A percentile compares a stretch with the other conserved stretches of the same genome.
Evolutionary conservation across 2,113 vertebrate genomes (phyloP).

Genomic region (Phylloscopus whistleri): DNA sequence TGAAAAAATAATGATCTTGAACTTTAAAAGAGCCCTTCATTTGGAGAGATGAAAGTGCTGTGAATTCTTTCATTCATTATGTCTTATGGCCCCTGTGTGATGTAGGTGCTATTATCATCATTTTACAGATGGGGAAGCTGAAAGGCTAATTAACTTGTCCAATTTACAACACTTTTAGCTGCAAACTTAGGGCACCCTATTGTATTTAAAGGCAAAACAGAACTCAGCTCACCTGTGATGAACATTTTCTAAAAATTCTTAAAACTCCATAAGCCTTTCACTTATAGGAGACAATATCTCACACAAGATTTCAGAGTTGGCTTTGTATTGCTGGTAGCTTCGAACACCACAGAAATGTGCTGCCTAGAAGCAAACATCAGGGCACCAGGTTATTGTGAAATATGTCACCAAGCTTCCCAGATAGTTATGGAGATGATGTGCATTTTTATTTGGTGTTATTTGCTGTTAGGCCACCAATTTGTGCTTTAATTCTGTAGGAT

Average conservation of each 20-base stretch:
- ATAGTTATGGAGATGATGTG: neutral
- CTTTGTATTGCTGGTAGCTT: neutral
- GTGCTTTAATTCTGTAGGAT: neutral
- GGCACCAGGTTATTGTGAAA: neutral
- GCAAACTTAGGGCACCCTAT: slow-evolving; percentile 10
- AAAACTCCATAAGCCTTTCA: neutral
- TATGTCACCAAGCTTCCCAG: neutral
- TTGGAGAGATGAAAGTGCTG: slow-evolving; percentile 26
- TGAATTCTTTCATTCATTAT: slow-evolving; percentile 35
- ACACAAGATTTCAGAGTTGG: neutral
- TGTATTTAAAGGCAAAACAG: slow-evolving; percentile 22
- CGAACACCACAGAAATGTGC: neutral
- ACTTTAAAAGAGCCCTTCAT: slow-evolving; percentile 54
- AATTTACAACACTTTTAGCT: slow-evolving; percentile 36
- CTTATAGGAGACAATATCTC: neutral
- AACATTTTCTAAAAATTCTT: neutral
- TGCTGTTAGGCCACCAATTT: neutral
- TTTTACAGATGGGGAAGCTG: slow-evolving; percentile 46
- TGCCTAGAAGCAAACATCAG: neutral
- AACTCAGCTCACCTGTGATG: neutral
- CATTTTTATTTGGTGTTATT: neutral
- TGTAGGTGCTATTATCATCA: slow-evolving; percentile 27
- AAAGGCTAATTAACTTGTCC: slow-evolving; percentile 43
- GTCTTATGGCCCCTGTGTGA: slow-evolving; percentile 23
- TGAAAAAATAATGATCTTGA: slow-evolving; percentile 51